Evolutionary conservation across 2,888 invertebrate genomes (phyloP), one percentile per base, ranked within the genome.

Genomic region (Papilio elwesi): DNA sequence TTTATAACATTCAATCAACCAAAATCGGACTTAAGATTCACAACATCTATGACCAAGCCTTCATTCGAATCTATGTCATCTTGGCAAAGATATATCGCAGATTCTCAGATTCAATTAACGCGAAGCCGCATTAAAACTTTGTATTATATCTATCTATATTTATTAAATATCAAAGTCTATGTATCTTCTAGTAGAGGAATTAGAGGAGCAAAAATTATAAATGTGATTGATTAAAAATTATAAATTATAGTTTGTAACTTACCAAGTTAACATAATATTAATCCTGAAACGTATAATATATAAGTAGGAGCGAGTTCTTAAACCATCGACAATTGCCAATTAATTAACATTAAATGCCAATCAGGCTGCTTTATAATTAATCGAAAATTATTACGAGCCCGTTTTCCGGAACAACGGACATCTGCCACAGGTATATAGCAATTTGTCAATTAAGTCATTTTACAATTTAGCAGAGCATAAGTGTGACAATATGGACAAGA

Each of bases 321-420:
- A 43, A 66, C 1, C 52, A 43, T 36, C 26, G 43, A 15, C 67
- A 47, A 57, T 15, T 26, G 51, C 16, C 38, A 49, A 69, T 62
- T 51, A 51, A 69, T 69, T 49, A 59, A 51, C 12, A 69, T 62
- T 16, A 62, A 62, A 36, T 62, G 16, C 62, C 51, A 51, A 51
- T 62, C 51, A 38, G 49, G n/a, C n/a, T 15, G 51, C 36, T 62
- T 43, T 57, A 68, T 68, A 68, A 62, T 69, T 69, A 62, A 69
- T 62, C 62, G 38, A 62, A 62, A 59, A 43, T 69, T 49, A 26
- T 57, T 49, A 38, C 12, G 51, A 26, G 11, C 10, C 12, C n/a
- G 47, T 43, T 66, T 65, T 51, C 51, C 49, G 51, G 36, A 3
- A 38, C 52, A 36, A 26, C 49, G 11, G 49, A 43, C 57, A 7